These are phyloP conservation scores for Branchipolynoe longqiensis DNA, from an alignment of 2,888 invertebrate genomes.

Conservation along the genomic window DNA sequence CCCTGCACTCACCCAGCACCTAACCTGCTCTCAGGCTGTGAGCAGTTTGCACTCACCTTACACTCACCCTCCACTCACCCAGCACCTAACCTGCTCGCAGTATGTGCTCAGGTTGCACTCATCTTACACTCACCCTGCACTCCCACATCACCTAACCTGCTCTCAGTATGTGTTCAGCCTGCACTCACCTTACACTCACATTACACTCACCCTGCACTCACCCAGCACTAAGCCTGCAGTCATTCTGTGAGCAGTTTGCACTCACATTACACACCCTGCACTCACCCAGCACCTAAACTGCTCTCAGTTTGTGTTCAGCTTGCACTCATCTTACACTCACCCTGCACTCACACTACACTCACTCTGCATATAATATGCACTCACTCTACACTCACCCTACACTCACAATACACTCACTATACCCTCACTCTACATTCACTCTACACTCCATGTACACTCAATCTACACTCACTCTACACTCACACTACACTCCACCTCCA, in stretches of 20 bases:
- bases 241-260: not conserved
- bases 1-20: no score
- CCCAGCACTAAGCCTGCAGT: not conserved
- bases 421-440: not conserved
- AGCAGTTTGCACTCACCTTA: not conserved
- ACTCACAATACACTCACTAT: not conserved
- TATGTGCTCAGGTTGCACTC: no score
- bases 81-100: no score
- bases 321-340: not conserved
- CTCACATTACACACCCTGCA: no score
- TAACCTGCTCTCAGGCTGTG: not conserved
- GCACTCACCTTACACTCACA: not conserved
- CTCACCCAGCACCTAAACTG: no score
- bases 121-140: no score
- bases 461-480: not conserved
- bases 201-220: not conserved
- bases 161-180: no score
- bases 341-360: not conserved
- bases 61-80: no score
- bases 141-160: no score
- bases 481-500: not conserved
- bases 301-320: no score
- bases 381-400: not conserved
- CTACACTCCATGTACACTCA: not conserved
- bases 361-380: not conserved